Base-by-base conservation (phyloP, 2,113 vertebrate species). In the Forbesichthys papilliferus region DNA sequence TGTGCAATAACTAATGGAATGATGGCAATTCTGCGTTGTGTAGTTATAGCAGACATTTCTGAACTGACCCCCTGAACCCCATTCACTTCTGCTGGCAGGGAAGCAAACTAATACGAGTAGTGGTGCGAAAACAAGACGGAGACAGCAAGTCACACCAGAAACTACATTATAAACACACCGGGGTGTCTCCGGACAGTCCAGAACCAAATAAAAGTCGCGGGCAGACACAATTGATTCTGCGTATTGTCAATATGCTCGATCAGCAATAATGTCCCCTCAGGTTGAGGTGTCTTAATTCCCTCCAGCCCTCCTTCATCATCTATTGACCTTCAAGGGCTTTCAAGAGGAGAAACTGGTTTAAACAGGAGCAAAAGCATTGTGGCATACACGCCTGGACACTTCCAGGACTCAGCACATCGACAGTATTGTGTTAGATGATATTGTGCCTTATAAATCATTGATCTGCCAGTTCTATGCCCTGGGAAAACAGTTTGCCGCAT, bases 361-460 rank as follows among this genome's bases (percentile, higher is more conserved):
- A 20, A 20, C 20, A 20, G 20, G 20, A 20, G 20, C 20, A 1
- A 20, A 20, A 20, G 20, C 20, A 20, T 20, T 20, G 20, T 20
- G 20, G 20, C 20, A 20, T 20, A 65, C 9, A 59, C 20, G 34
- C 3, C 10, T 59, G 11, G 86, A 64, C 70, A 68, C 68, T 64
- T 55, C 3, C 13, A 71, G 71, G 78, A 77, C 64, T 16, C 16
- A 16, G 16, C 33, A 66, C 62, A 68, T 69, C 48, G 2, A 60
- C 36, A 47, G 72, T 88, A 84, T 92, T 79, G 69, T 64, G 82
- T 87, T 89, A 82, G 73, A 87, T 84, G 83, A 83, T 83, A 74
- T 73, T 73, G 74, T 66, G 75, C 82, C 86, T 84, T 90, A 91
- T 91, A 88, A 92, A 92, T 93, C 81, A 92, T 91, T 92, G 87